Evolutionary conservation across 2,888 invertebrate genomes (phyloP), one percentile per base, ranked within the genome.

Genomic region (Polyommatus iphigenia): DNA sequence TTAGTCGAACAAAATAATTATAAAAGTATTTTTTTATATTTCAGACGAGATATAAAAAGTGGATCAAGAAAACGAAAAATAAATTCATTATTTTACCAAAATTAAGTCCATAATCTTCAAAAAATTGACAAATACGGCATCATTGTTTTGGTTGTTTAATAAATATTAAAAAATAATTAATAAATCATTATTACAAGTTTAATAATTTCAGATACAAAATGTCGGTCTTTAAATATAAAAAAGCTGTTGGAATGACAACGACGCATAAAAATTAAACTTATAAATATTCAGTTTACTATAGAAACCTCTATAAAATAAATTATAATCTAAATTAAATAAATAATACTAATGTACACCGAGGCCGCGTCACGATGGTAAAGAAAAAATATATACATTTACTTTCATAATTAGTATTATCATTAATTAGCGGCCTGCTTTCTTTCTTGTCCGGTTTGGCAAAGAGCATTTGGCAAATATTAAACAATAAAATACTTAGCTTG

Each of bases 271-370:
- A 71, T 71, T 41, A 72, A 72, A 72, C 72, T 50, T 54, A 75
- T 3, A 50, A 50, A 54, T 29, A 75, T 50, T 46, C 20, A 75
- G 75, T 75, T 20, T 41, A 78, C 71, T 71, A 77, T 73, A 79
- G 76, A 76, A 50, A 71, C 59, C 71, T 80, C 79, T 77, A 79
- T 62, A 73, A 78, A 78, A 77, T 73, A 77, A 73, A 78, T 41
- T 75, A 76, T 79, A 76, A 75, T 50, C 75, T 75, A 75, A 92
- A 88, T 82, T 90, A 90, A 93, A 93, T 93, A 93, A 93, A 92
- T 93, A 93, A 93, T 93, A 93, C 92, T 92, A 93, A 91, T 90
- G 84, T 91, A 92, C 89, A 92, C 81, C 24, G 46, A 82, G 85
- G 84, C 86, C 86, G 85, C 85, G 86, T 50, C 54, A 73, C 46